Conservation (phyloP, 2,113 vertebrate species). For the Camelus dromedarius region DNA sequence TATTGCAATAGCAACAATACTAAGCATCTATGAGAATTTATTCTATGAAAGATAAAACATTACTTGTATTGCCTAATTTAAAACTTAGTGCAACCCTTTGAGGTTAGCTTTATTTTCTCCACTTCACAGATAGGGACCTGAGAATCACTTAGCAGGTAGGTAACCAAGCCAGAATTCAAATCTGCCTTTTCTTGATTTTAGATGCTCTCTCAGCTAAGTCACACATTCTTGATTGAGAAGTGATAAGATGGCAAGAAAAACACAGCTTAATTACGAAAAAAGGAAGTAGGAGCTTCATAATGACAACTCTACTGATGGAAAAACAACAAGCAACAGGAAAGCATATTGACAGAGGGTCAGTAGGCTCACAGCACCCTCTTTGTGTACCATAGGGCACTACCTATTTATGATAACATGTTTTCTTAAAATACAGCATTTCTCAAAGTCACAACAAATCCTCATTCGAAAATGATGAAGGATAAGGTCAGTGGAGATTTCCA, state of each 20-base stretch:
- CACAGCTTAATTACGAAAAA: not conserved
- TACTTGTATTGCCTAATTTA: not conserved
- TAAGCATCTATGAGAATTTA: not conserved
- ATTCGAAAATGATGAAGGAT: slow-evolving; percentile 53
- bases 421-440: slow-evolving; percentile 50
- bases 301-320: not conserved
- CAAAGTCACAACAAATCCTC: slow-evolving; percentile 56
- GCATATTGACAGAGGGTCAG: not conserved
- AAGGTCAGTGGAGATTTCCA: slow-evolving; percentile 53
- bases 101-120: not conserved
- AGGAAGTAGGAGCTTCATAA: not conserved
- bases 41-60: not conserved
- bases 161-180: not conserved
- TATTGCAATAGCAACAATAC: not conserved
- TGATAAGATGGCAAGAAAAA: not conserved
- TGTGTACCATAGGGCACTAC: not conserved
- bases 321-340: not conserved
- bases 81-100: not conserved
- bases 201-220: not conserved
- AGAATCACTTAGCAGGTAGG: not conserved
- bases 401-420: slow-evolving; percentile 17
- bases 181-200: not conserved
- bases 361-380: not conserved
- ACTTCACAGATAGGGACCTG: not conserved
- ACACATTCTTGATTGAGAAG: not conserved